Base-by-base conservation (phyloP, 2,113 vertebrate genomes). In the Perognathus longimembris region DNA sequence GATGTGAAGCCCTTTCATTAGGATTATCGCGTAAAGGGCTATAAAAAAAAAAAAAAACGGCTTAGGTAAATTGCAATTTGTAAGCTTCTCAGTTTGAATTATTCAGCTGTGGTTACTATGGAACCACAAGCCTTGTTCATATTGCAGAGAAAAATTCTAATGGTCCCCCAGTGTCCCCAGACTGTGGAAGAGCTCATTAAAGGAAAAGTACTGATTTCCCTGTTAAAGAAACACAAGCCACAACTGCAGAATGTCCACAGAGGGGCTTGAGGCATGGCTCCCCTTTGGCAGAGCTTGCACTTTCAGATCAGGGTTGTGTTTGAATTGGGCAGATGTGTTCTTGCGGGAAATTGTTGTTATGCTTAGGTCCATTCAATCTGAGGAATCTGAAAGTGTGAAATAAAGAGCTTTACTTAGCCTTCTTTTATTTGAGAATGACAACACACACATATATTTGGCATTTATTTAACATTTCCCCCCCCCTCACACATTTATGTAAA, bases 131-230 rank as follows among this genome's bases (percentile, higher is more conserved):
- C 92, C 95, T 96, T 96, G 94, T 94, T 93, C 26, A 79, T 3
- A 6, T 89, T 15, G 14, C 94, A 90, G 92, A 54, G 1, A 54
- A 96, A 91, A 95, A 95, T 64, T 15, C 9, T 96, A 95, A 96
- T 28, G 66, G 66, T 91, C 77, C 95, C 93, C 74, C 61, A 59
- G 96, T 22, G 21, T 66, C 96, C 66, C 74, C 57, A 70, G 93
- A 94, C 86, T 71, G 91, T 6, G 74, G 88, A 97, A 96, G 94
- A 95, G 88, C 94, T 78, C 94, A 97, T 97, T 97, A 97, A 97
- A 96, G 86, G 78, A 40, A 85, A 95, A 95, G 70, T 32, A 76
- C 90, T 92, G 84, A 1, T 36, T 22, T 0, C 45, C 54, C 1
- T 54, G 50, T 1, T 5, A 79, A 70, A 30, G 93, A 66, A 50